Evolutionary conservation across 1,140 invertebrate species (phyloP), one percentile per base, ranked within the genome.

Genomic region (Cherax quadricarinatus): DNA sequence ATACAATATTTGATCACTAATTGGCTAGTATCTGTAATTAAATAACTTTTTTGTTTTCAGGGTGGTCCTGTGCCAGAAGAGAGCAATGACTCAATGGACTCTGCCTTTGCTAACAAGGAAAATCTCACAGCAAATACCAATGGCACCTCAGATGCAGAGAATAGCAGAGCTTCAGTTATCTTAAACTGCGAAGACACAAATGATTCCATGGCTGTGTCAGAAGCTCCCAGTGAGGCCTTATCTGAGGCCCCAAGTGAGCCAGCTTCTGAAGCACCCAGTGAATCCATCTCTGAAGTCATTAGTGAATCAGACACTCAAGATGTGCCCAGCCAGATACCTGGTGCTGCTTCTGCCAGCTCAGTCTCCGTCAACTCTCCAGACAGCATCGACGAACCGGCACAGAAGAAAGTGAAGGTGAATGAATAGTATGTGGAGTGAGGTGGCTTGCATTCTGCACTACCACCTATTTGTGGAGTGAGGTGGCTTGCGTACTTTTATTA

Each of bases 331-430:
- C 70, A 88, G 6, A 83, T 73, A 48, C 62, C 93, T 24, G 24
- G 53, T 75, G 30, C 41, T 18, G 73, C 66, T 53, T 30, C 83
- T 18, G 80, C 62, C 81, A 66, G 70, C 73, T 82, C 78, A 82
- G 60, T 57, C 57, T 60, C 75, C 66, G 24, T 30, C 73, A n/a
- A 14, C 82, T 66, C 89, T 75, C 24, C 91, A 78, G 90, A 91
- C 78, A 92, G 66, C 83, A 88, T 78, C 53, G 93, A 92, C 51
- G 93, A 93, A 84, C 93, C 93, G 57, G 89, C 93, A 78, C 91
- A 86, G 81, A 93, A 93, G 88, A 93, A 93, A 89, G 70, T 91
- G 85, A 93, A 93, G 86, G 82, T 93, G 92, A 91, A 92, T 83
- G 91, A 93, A 90, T 93, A 93, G 91, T 93, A 73, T 75, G 88